phyloP scores from a whole-genome alignment of 1,140 invertebrate genomes.

The Drosophila novamexicana region DNA sequence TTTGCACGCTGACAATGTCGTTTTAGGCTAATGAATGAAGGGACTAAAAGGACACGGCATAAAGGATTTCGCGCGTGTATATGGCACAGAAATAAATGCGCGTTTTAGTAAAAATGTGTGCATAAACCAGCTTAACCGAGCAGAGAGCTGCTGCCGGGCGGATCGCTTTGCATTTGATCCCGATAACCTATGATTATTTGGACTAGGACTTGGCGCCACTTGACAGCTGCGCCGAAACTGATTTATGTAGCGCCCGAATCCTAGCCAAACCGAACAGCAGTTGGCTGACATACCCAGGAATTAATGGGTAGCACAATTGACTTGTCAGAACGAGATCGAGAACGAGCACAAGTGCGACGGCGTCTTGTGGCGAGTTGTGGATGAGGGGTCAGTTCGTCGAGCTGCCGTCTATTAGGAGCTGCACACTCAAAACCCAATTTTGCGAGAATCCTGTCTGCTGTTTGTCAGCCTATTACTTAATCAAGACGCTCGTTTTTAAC shows the following conservation, averaged over 20 bases:
- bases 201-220: slow-evolving; percentile 30
- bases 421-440: slow-evolving; percentile 23
- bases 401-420: background rate
- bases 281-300: slow-evolving; percentile 50
- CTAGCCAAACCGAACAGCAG: slow-evolving; percentile 64
- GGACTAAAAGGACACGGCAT: slow-evolving; percentile 11
- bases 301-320: slow-evolving; percentile 73
- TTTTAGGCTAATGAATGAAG: slow-evolving; percentile 55
- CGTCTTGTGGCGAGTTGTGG: slow-evolving; percentile 36
- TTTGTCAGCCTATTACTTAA: slow-evolving; percentile 69
- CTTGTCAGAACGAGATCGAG: slow-evolving; percentile 48
- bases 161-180: slow-evolving; percentile 1
- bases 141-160: background rate
- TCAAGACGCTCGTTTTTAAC: slow-evolving; percentile 70
- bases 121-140: too few relatives aligned
- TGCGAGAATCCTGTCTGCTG: slow-evolving; percentile 18
- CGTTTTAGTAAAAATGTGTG: background rate
- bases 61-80: background rate
- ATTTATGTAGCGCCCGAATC: slow-evolving; percentile 52
- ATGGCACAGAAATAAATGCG: background rate
- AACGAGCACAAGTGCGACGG: slow-evolving; percentile 41
- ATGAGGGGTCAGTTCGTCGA: slow-evolving; percentile 17
- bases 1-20: slow-evolving; percentile 34
- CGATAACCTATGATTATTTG: slow-evolving; percentile 10
- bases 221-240: slow-evolving; percentile 51